Evolutionary conservation across 1,140 invertebrate genomes (phyloP), one percentile per base, ranked within the genome.

Genomic region (Drosophila quadrilineata): DNA sequence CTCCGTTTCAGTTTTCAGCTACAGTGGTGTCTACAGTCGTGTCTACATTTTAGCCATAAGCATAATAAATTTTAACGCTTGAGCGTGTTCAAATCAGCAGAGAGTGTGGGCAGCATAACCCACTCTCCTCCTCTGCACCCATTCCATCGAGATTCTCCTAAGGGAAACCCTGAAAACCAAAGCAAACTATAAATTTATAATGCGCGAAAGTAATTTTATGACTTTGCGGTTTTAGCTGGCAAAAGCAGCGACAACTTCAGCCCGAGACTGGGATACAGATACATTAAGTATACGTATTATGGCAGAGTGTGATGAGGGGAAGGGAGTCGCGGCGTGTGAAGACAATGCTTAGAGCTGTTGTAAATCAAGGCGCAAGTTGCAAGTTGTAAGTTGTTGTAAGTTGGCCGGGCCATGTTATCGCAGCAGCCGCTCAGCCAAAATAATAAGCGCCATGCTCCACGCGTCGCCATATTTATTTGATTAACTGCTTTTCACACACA

Each of bases 201-300:
- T 88, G 85, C 85, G 85, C 85, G 85, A 88, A 88, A 88, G 85
- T 88, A 88, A 88, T 88, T 88, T 88, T 88, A 88, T 82, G 85
- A 88, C 85, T 88, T 87, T 88, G 85, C 77, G 85, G 85, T 88
- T 88, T 85, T 60, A 71, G 73, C 74, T 71, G 67, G 65, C 75
- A 68, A 31, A 43, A 70, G 65, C 52, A 40, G 46, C 59, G 38
- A 54, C 29, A 41, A 60, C 49, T 62, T 58, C 26, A 53, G 36
- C 45, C n/a, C n/a, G n/a, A n/a, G n/a, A n/a, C n/a, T n/a, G n/a
- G 36, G 52, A 22, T 43, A 66, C 33, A 58, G 24, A 49, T 43
- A 64, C 36, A 58, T 64, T 64, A 28, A 45, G 50, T 58, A 65
- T 62, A 48, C 57, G 28, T 29, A 10, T 38, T 16, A 26, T 17